These are phyloP conservation scores for Heloderma charlesbogerti DNA, from an alignment of 2,113 vertebrate species.

Conservation along the genomic window DNA sequence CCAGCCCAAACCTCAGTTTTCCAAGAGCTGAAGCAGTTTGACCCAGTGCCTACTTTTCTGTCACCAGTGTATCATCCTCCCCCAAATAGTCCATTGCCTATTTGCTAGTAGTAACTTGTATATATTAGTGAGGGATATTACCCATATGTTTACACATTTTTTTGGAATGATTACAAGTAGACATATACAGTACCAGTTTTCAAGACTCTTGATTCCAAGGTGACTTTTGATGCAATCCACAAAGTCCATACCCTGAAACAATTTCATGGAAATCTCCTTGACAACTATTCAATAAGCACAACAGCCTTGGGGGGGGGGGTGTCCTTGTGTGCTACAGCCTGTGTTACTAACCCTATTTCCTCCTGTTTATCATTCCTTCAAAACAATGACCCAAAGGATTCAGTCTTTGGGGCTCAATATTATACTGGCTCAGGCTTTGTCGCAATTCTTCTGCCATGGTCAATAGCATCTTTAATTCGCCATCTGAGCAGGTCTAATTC, in stretches of 20 bases:
- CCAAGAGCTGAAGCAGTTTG: background rate
- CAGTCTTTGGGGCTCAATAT: background rate
- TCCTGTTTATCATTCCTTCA: background rate
- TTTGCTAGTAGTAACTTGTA: too few species aligned
- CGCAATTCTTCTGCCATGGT: background rate
- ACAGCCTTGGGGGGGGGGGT: background rate
- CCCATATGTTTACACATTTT: background rate
- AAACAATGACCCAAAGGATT: background rate
- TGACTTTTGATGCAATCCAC: background rate
- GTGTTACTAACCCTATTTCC: background rate
- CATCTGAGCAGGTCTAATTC: background rate
- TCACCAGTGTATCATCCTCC: too few species aligned
- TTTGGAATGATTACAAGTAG: background rate
- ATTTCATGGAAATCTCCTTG: background rate
- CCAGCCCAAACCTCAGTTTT: background rate
- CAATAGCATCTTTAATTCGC: background rate
- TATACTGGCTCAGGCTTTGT: background rate
- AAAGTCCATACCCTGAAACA: background rate
- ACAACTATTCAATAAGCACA: background rate
- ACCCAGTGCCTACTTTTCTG: background rate
- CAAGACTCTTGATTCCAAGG: background rate
- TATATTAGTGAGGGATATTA: too few species aligned
- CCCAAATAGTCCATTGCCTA: too few species aligned
- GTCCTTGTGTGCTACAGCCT: background rate
- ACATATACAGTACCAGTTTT: background rate